These are phyloP conservation scores for Aporrectodea caliginosa DNA, from an alignment of 1,140 invertebrate genomes.

Conservation along the genomic window DNA sequence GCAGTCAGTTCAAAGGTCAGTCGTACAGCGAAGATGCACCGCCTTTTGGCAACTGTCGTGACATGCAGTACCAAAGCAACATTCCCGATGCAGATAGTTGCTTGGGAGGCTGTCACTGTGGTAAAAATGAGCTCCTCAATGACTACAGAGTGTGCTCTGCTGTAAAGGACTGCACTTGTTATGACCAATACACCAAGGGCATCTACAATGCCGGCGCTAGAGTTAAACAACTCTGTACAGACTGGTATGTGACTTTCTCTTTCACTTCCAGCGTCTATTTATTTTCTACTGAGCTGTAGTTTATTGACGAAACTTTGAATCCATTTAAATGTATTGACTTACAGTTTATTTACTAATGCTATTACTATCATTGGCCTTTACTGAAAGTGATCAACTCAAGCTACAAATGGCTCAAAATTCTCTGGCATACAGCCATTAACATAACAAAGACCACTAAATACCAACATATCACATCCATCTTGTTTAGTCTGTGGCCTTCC, in stretches of 20 bases:
- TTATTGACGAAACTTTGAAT: too few relatives aligned
- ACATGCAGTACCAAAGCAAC: constrained; percentile 15
- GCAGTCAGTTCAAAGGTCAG: constrained; percentile 11
- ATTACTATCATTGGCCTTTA: too few relatives aligned
- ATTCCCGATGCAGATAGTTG: not conserved
- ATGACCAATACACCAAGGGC: constrained; percentile 2
- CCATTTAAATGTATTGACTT: too few relatives aligned
- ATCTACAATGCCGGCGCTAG: not conserved
- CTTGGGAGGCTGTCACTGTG: not conserved
- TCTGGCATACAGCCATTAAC: too few relatives aligned
- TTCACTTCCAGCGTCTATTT: too few relatives aligned
- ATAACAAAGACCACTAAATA: too few relatives aligned
- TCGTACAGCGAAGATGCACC: constrained; percentile 8
- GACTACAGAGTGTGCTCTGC: constrained; percentile 9
- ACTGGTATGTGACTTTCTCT: too few relatives aligned
- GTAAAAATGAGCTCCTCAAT: not conserved
- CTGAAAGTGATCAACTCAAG: too few relatives aligned
- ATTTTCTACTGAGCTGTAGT: too few relatives aligned
- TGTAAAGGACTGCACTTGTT: constrained; percentile 10
- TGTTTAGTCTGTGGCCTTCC: not conserved
- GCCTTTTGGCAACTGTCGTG: not conserved
- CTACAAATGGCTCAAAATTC: too few relatives aligned
- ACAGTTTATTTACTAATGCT: too few relatives aligned
- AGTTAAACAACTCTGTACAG: not conserved
- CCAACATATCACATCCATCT: too few relatives aligned